Evolutionary conservation across 2,113 vertebrate species (phyloP).

Genomic region (Melanostigma gelatinosum): DNA sequence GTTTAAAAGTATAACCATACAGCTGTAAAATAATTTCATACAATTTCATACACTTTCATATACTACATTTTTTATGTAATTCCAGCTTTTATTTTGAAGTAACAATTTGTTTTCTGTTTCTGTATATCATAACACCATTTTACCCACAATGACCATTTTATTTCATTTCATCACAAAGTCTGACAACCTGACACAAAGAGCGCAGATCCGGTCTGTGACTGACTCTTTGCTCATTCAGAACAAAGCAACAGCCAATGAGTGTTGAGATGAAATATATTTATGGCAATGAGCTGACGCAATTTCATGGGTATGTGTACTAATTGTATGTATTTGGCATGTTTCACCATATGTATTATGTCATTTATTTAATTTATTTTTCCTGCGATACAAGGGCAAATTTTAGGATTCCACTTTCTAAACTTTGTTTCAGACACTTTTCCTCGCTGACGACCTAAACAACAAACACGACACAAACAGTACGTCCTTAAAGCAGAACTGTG

Average conservation of each 20-base stretch:
- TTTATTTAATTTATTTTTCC: background rate
- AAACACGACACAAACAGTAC: background rate
- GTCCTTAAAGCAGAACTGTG: background rate
- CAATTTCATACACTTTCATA: too few species aligned
- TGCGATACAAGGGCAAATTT: background rate
- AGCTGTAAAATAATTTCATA: background rate
- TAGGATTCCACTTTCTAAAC: background rate
- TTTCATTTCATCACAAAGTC: background rate
- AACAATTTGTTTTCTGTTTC: too few species aligned
- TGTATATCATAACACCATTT: background rate
- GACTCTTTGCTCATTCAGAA: background rate
- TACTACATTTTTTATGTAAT: background rate
- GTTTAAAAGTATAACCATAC: background rate
- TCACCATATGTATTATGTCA: background rate
- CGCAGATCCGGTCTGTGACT: background rate
- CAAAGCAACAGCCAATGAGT: background rate
- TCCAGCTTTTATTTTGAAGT: background rate
- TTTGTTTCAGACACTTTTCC: background rate
- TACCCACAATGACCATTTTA: background rate
- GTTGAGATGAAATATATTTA: background rate
- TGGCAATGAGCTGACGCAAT: background rate
- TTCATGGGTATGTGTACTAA: too few species aligned
- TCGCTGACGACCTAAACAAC: background rate
- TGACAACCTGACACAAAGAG: background rate
- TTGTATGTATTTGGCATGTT: background rate